A percentile compares a stretch with the other conserved stretches of the same genome.
Conservation (phyloP, 92 coral and sea anemone species). For the Paramuricea clavata region DNA sequence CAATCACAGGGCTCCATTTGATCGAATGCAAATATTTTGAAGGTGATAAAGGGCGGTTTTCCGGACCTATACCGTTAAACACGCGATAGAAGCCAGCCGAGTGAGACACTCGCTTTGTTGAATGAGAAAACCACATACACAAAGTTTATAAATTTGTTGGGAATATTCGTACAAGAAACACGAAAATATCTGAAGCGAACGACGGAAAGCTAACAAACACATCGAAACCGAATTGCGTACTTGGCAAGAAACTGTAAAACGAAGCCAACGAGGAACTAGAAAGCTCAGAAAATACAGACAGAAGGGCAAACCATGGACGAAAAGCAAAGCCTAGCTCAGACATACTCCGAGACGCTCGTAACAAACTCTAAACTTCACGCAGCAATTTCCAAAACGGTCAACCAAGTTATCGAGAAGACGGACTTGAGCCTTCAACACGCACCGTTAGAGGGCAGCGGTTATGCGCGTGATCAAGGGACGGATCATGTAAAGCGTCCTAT, state of each 20-base stretch:
- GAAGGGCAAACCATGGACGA: neutral
- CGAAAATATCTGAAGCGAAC: neutral
- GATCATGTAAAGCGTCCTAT: conserved; percentile 98
- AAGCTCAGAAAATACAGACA: neutral
- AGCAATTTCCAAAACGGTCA: conserved; percentile 96
- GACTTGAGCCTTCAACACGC: conserved; percentile 92
- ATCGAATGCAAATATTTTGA: conserved; percentile 26
- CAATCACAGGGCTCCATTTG: neutral
- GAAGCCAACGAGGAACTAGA: neutral
- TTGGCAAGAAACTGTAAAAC: neutral
- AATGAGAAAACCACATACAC: neutral
- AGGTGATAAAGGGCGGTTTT: conserved; percentile 15
- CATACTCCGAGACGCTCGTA: conserved; percentile 9
- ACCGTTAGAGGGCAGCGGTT: conserved; percentile 88
- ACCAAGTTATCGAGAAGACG: conserved; percentile 94
- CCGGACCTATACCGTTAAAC: neutral
- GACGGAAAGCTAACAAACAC: neutral
- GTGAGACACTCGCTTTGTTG: neutral
- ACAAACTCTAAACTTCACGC: conserved; percentile 42
- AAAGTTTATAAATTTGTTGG: neutral
- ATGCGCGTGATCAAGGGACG: conserved; percentile 73
- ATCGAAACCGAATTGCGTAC: neutral
- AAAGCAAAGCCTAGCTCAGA: neutral
- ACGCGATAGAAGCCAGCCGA: conserved; percentile 11
- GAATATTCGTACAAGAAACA: neutral